Conservation (phyloP, 2,113 vertebrate species). For the Leuciscus idus region DNA sequence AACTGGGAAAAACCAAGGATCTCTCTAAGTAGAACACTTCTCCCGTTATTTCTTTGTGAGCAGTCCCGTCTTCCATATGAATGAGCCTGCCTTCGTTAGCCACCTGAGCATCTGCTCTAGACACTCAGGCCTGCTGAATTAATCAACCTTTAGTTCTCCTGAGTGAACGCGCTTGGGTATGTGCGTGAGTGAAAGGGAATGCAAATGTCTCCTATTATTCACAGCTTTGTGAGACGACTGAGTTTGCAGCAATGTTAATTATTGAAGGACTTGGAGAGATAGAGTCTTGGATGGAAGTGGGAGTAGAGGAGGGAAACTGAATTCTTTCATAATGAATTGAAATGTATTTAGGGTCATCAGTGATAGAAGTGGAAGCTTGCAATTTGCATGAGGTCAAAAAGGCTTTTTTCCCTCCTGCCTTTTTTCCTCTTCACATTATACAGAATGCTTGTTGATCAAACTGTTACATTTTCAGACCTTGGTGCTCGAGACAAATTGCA, state of each 20-base stretch:
- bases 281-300: constrained; percentile 9
- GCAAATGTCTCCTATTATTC: constrained; percentile 69
- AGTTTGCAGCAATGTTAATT: constrained; percentile 60
- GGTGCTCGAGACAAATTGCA: not conserved
- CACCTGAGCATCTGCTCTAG: constrained; percentile 64
- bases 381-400: constrained; percentile 28
- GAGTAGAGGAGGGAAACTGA: constrained; percentile 19
- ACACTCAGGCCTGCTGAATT: constrained; percentile 64
- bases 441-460: constrained; percentile 4
- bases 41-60: constrained; percentile 25
- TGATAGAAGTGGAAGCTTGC: constrained; percentile 16
- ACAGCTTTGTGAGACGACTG: constrained; percentile 56
- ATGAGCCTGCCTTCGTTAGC: constrained; percentile 44
- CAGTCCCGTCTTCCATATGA: constrained; percentile 40
- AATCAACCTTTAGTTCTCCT: constrained; percentile 72
- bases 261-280: constrained; percentile 61
- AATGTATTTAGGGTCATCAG: constrained; percentile 44
- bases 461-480: not conserved
- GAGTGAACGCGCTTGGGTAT: constrained; percentile 52
- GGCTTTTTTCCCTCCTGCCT: not conserved
- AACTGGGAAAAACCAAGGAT: constrained; percentile 5
- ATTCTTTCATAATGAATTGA: constrained; percentile 44
- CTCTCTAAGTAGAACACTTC: constrained; percentile 19
- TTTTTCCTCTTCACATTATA: not conserved
- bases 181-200: constrained; percentile 59